Percentiles rank a stretch among this genome's conserved stretches.
Conservation (phyloP, 2,888 invertebrate genomes). For the Noctua fimbriata region DNA sequence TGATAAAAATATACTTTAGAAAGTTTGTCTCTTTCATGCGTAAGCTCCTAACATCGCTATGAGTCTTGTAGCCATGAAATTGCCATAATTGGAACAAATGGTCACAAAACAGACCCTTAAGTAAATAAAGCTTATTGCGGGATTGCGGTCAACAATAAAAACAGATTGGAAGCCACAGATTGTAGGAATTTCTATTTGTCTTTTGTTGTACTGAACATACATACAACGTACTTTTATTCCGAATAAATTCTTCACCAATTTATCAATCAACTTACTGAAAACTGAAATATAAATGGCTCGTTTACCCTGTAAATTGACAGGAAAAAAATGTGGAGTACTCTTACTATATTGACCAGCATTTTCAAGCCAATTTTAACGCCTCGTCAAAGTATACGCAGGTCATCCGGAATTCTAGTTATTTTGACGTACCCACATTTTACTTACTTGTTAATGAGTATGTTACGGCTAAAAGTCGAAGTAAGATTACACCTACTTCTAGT, state of each 20-base stretch:
- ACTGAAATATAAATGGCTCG: neutral
- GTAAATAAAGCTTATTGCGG: conserved; percentile 59
- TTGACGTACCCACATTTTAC: neutral
- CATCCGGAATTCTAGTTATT: neutral
- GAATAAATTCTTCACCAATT: neutral
- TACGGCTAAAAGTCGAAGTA: too few species aligned
- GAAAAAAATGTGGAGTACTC: neutral
- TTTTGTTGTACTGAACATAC: neutral
- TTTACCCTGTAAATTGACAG: neutral
- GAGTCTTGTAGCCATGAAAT: conserved; percentile 41
- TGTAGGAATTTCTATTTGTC: conserved; percentile 12
- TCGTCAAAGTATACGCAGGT: neutral
- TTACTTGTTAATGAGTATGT: neutral
- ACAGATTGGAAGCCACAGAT: conserved; percentile 51
- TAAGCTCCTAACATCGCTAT: conserved; percentile 21
- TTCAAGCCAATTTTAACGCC: conserved; percentile 6
- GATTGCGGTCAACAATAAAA: conserved; percentile 55
- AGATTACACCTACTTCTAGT: too few species aligned
- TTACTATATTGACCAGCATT: conserved; percentile 2
- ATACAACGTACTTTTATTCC: neutral
- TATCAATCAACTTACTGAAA: neutral
- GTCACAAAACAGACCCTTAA: conserved; percentile 54
- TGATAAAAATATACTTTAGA: neutral
- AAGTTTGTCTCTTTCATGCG: conserved; percentile 23
- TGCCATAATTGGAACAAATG: conserved; percentile 56